Base-by-base conservation (phyloP, 37 sponge, comb jelly and placozoan genomes). In the Dysidea cf. avara region DNA sequence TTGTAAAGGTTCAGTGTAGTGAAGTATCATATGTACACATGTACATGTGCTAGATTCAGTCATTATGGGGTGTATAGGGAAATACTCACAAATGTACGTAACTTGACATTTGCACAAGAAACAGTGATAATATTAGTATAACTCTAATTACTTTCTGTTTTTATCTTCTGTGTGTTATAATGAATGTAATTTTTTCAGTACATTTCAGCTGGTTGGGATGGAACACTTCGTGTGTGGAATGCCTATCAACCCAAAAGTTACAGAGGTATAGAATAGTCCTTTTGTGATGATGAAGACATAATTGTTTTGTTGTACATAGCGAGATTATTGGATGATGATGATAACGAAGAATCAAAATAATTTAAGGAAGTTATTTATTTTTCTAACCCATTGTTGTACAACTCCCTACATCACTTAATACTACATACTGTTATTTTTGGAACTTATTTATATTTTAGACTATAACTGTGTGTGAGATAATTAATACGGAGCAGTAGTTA, bases 171-270 rank as follows among this genome's bases (percentile, higher is more conserved):
- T 64, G 7, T 13, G 21, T 29, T n/a, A n/a, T n/a, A n/a, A n/a
- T n/a, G n/a, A n/a, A n/a, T n/a, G n/a, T n/a, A n/a, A 2, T 29
- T 17, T 35, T 38, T 48, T 18, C 66, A 89, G 86, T 90, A 90
- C 39, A 37, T 90, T 3, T 71, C 86, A 7, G 50, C 83, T 35
- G 50, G 81, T 30, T 81, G 87, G 86, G 91, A 90, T 60, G 29
- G 48, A 21, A 90, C 83, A 18, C 36, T 90, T 51, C 76, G 86
- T 18, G 20, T 90, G 0, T 90, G 91, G 88, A 68, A 68, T 3
- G 58, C 76, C 17, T 71, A 59, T 37, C 46, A 59, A 13, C 53
- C 53, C 16, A 73, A 63, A 12, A 49, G 16, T 49, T 54, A 6
- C 56, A 5, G 21, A 7, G 24, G 21, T 54, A 25, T 54, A 54